Evolutionary conservation across 2,113 vertebrate species (phyloP).

Genomic region (Plestiodon gilberti): DNA sequence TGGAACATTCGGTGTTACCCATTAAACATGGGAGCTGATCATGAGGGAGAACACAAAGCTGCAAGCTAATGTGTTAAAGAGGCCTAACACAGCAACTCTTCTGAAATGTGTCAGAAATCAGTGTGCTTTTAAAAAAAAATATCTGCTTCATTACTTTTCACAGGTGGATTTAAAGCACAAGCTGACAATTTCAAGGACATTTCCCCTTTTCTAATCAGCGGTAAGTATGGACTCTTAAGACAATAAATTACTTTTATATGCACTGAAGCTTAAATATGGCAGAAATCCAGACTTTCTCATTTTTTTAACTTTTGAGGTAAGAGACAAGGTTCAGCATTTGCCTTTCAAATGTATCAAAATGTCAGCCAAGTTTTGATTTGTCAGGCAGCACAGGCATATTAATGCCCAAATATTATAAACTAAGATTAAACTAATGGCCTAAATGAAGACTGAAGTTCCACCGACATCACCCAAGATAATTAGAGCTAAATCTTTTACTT

Average conservation of each 20-base stretch:
- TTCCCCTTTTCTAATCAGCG: background rate
- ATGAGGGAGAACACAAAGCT: background rate
- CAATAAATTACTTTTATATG: constrained; percentile 9
- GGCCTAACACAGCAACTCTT: background rate
- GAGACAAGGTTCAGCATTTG: background rate
- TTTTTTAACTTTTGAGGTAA: constrained; percentile 3
- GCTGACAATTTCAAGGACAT: background rate
- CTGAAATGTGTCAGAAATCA: background rate
- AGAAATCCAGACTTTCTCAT: background rate
- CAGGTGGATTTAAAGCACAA: background rate
- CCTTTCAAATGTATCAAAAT: constrained; percentile 27
- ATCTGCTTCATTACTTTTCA: background rate
- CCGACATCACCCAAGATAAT: constrained; percentile 7
- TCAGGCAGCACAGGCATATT: constrained; percentile 1
- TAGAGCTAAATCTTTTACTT: constrained; percentile 14
- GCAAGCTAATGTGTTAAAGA: background rate
- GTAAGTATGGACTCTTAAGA: background rate
- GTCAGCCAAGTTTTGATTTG: constrained; percentile 17
- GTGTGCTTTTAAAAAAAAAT: background rate
- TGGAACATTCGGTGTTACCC: background rate
- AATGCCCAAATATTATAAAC: constrained; percentile 14
- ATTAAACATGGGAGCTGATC: background rate
- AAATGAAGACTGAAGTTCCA: constrained; percentile 13
- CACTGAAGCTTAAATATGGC: background rate
- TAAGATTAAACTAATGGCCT: background rate